These are phyloP conservation scores for Rhaphigaster nebulosa DNA, from an alignment of 2,888 invertebrate genomes.

Conservation along the genomic window DNA sequence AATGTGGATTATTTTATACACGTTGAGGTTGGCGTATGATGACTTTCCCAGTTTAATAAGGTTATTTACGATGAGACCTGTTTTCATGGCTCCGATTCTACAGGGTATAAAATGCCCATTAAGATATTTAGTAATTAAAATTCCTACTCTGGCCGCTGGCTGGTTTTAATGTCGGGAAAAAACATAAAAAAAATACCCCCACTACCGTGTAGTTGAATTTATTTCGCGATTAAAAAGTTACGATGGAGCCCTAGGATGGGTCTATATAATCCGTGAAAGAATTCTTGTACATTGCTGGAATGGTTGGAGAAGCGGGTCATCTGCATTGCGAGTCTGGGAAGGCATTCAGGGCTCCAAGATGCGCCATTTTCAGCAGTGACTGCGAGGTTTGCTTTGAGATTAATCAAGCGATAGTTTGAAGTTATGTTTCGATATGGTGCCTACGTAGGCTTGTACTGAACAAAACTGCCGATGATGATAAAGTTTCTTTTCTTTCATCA, in stretches of 20 bases:
- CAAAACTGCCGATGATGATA: no score
- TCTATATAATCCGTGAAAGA: slow-evolving; percentile 18
- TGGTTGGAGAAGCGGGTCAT: neutral
- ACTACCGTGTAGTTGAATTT: slow-evolving; percentile 1
- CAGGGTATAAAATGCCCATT: slow-evolving; percentile 37
- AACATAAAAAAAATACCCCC: slow-evolving; percentile 18
- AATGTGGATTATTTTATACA: neutral
- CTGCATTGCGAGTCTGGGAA: neutral
- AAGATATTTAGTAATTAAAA: slow-evolving; percentile 35
- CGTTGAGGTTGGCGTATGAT: neutral
- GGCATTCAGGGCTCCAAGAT: neutral
- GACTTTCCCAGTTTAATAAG: slow-evolving; percentile 19
- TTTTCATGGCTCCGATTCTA: slow-evolving; percentile 18
- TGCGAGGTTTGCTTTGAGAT: neutral
- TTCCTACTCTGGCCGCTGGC: neutral
- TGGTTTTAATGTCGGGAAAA: neutral
- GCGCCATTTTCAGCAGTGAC: neutral
- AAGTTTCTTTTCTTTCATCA: no score
- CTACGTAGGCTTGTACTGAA: no score
- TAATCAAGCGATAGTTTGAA: no score
- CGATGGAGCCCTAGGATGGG: slow-evolving; percentile 3
- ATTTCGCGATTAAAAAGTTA: slow-evolving; percentile 41
- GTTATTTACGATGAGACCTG: slow-evolving; percentile 42
- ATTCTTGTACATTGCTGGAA: slow-evolving; percentile 23
- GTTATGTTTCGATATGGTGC: no score